Percentiles rank a stretch among this genome's conserved stretches.
phyloP scores from a whole-genome alignment of 2,113 vertebrate genomes.

The Pachyramphus minor region DNA sequence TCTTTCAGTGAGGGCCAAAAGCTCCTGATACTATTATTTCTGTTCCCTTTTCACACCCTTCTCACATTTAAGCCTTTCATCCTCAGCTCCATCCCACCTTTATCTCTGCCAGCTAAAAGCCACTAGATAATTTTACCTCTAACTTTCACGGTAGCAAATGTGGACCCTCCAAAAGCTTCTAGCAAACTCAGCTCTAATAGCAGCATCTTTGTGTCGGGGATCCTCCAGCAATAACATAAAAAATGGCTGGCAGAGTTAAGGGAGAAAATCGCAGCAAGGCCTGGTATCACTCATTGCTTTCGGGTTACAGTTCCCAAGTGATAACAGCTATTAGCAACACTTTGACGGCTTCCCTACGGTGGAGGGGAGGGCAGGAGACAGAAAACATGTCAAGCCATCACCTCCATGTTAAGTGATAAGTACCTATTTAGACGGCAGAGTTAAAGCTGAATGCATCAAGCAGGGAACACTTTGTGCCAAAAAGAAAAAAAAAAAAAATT shows the following conservation, averaged over 20 bases:
- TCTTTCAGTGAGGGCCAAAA: not conserved
- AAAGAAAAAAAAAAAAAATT: not conserved
- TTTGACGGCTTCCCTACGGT: constrained; percentile 66
- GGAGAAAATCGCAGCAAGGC: constrained; percentile 36
- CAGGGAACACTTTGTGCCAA: constrained; percentile 62
- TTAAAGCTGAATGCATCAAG: constrained; percentile 69
- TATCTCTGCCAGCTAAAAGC: constrained; percentile 41
- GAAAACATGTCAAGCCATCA: constrained; percentile 72
- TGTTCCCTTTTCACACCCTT: not conserved
- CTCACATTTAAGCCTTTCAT: constrained; percentile 43
- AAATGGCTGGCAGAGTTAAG: constrained; percentile 18
- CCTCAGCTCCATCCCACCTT: not conserved
- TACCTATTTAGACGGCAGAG: constrained; percentile 73
- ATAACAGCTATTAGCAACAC: constrained; percentile 77
- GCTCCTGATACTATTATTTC: constrained; percentile 23
- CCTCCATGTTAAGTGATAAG: constrained; percentile 77
- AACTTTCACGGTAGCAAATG: not conserved
- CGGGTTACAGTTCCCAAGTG: constrained; percentile 71
- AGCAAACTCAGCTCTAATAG: constrained; percentile 32
- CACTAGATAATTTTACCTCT: constrained; percentile 21
- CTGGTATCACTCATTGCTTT: constrained; percentile 66
- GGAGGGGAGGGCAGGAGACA: constrained; percentile 69
- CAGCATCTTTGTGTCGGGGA: constrained; percentile 18
- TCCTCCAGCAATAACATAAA: constrained; percentile 25
- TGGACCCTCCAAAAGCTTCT: constrained; percentile 25